phyloP scores from a whole-genome alignment of 1,140 invertebrate genomes.

The Pollicipes pollicipes region DNA sequence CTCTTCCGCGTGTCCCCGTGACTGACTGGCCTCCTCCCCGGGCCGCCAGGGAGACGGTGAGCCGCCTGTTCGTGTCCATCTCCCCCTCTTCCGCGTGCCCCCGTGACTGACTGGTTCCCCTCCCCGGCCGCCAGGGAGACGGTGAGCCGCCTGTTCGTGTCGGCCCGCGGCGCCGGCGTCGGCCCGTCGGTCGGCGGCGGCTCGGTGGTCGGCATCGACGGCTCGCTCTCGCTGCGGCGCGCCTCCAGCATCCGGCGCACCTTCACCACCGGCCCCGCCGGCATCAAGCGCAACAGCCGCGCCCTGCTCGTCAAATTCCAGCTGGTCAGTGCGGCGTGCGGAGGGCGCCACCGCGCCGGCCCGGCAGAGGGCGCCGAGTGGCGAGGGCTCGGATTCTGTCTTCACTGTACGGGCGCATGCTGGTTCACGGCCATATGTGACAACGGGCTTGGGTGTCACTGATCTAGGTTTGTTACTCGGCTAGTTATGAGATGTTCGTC shows the following conservation, averaged over 20 bases:
- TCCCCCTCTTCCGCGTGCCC: too few species aligned
- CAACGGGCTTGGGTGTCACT: too few species aligned
- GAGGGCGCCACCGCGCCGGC: too few species aligned
- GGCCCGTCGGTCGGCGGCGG: slow-evolving; percentile 32
- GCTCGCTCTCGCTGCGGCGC: slow-evolving; percentile 51
- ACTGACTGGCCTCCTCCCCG: too few species aligned
- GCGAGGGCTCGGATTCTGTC: too few species aligned
- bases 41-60: slow-evolving; percentile 46
- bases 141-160: slow-evolving; percentile 57
- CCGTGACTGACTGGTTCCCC: too few species aligned
- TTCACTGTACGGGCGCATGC: too few species aligned
- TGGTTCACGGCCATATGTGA: too few species aligned
- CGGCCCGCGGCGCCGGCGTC: slow-evolving; percentile 43
- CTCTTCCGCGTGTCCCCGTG: slow-evolving; percentile 33
- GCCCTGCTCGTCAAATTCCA: slow-evolving; percentile 79
- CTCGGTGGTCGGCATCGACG: slow-evolving; percentile 43
- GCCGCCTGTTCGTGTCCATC: too few species aligned
- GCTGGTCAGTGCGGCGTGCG: slow-evolving; percentile 29
- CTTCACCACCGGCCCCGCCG: slow-evolving; percentile 56
- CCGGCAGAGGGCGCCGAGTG: too few species aligned
- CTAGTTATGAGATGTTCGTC: too few species aligned
- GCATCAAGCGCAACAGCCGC: slow-evolving; percentile 70
- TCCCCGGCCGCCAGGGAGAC: slow-evolving; percentile 43
- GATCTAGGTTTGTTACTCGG: too few species aligned
- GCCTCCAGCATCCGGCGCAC: slow-evolving; percentile 74